Evolutionary conservation across 2,113 vertebrate species (phyloP).

Genomic region (Poeciliopsis retropinna): DNA sequence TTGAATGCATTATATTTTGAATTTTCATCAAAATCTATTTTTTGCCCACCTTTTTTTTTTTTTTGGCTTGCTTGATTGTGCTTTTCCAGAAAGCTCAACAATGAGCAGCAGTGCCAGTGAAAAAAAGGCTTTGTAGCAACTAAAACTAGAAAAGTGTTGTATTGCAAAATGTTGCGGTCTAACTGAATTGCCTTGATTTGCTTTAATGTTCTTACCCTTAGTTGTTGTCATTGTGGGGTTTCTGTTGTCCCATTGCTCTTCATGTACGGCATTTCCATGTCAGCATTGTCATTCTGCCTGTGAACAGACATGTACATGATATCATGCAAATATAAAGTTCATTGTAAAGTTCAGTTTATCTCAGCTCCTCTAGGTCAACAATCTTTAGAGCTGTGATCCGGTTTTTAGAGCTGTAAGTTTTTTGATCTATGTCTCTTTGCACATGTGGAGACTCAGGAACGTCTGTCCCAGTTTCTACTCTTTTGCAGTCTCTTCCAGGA

Average conservation of each 20-base stretch:
- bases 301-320: not conserved
- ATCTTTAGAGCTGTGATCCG: not conserved
- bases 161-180: not conserved
- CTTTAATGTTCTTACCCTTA: slow-evolving; percentile 34
- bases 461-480: not conserved
- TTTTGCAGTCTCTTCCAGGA: not conserved
- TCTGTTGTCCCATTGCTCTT: slow-evolving; percentile 49
- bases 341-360: not conserved
- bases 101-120: not conserved
- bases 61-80: not conserved
- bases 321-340: not conserved
- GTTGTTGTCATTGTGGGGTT: slow-evolving; percentile 35
- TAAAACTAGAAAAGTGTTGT: not conserved
- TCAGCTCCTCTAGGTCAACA: not conserved
- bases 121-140: not conserved
- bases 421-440: not conserved
- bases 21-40: not conserved
- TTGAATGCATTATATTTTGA: not conserved
- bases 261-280: slow-evolving; percentile 56
- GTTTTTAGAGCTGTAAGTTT: not conserved
- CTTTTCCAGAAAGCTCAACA: too few relatives aligned
- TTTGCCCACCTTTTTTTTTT: not conserved
- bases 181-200: not conserved
- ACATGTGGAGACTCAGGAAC: not conserved
- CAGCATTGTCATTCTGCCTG: slow-evolving; percentile 54